Base-by-base conservation (phyloP, 2,113 vertebrate genomes). In the Cephalopholis sonnerati region DNA sequence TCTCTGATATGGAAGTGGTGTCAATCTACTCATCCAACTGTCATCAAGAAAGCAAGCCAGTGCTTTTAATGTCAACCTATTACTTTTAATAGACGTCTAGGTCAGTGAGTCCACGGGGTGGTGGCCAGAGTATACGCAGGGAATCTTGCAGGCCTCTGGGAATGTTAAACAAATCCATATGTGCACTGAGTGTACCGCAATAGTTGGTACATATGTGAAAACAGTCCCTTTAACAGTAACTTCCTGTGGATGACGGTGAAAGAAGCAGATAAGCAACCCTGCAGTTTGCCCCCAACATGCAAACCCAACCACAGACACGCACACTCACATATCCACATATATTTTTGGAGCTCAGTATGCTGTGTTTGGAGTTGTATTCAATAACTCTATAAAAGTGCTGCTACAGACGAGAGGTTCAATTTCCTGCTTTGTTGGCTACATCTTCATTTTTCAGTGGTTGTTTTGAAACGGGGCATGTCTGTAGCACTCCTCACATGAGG, bases 361-460 rank as follows among this genome's bases (percentile, higher is more conserved):
- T 67, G 62, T 25, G 51, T 81, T 79, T 66, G 39, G 16, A 69
- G 54, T 70, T 74, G 63, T 66, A 77, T 79, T 88, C 66, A 82
- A 87, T 82, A 85, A 63, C 74, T 57, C 80, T 77, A 74, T 79
- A 82, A 84, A 85, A 83, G 54, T 44, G 74, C 79, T 81, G 69
- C 67, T 71, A 36, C 41, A 81, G 65, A 70, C 5, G 29, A 86
- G 73, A 82, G 74, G 73, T 69, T 78, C 68, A 79, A 73, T 85
- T 86, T 85, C 72, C 75, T 69, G 81, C 81, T 83, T 82, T 84
- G 78, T 78, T 78, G 70, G 66, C 62, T 68, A 82, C 89, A 67
- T 73, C 76, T 66, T 85, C 83, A 92, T 89, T 91, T 86, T 77
- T 92, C 81, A 77, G 91, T 24, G 65, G 87, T 78, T 85, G 86